These are phyloP conservation scores for Periophthalmus modestus DNA, from an alignment of 2,113 vertebrate species.

Conservation along the genomic window DNA sequence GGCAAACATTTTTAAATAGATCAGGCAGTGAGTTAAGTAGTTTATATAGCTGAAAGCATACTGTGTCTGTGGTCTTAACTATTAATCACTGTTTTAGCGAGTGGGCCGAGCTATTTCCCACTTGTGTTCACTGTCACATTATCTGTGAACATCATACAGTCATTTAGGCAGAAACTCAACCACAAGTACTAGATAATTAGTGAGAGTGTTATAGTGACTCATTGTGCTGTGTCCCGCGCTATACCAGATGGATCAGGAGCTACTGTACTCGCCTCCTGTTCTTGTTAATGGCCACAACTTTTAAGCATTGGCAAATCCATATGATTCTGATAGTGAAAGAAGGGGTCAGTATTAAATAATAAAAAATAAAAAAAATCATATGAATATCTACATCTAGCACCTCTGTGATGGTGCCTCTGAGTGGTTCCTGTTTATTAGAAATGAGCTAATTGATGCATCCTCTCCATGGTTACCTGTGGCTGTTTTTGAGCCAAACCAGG, in stretches of 20 bases:
- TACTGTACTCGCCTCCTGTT: slow-evolving; percentile 22
- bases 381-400: not conserved
- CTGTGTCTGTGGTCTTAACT: not conserved
- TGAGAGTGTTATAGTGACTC: slow-evolving; percentile 44
- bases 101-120: slow-evolving; percentile 19
- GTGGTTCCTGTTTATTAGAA: slow-evolving; percentile 43
- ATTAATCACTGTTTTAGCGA: slow-evolving; percentile 9
- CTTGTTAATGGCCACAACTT: slow-evolving; percentile 12
- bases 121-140: slow-evolving; percentile 30
- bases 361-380: not conserved
- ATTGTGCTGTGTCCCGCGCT: slow-evolving; percentile 30
- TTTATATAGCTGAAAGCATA: not conserved
- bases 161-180: slow-evolving; percentile 47
- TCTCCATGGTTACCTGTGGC: slow-evolving; percentile 79
- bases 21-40: not conserved
- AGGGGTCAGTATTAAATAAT: not conserved
- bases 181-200: slow-evolving; percentile 48
- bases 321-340: not conserved
- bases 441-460: slow-evolving; percentile 70
- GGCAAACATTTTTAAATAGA: not conserved
- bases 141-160: slow-evolving; percentile 53
- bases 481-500: slow-evolving; percentile 73
- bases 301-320: not conserved
- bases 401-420: too few species aligned
- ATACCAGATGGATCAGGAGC: slow-evolving; percentile 54